Conservation (phyloP, 2,888 invertebrate genomes). For the Dicroscelio sp. region DNA sequence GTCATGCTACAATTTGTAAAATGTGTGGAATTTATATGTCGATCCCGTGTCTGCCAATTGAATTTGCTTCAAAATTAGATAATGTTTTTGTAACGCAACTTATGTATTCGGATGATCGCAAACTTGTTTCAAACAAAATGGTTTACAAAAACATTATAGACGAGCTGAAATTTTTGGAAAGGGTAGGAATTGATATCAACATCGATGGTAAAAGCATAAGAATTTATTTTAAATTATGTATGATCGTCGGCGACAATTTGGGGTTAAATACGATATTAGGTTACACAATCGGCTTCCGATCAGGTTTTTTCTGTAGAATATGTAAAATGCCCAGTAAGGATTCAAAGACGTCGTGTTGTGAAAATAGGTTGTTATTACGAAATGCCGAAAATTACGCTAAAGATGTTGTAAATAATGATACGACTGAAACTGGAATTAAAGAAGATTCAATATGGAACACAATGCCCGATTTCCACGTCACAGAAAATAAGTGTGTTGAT, state of each 20-base stretch:
- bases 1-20: too few relatives aligned
- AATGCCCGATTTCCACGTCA: conserved; percentile 38
- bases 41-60: conserved; percentile 39
- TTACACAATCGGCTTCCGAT: too few relatives aligned
- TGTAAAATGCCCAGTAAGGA: not conserved
- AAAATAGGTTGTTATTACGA: conserved; percentile 29
- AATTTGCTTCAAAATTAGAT: conserved; percentile 40
- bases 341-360: not conserved
- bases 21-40: conserved; percentile 44
- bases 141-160: conserved; percentile 35
- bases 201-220: not conserved
- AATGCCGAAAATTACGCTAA: not conserved
- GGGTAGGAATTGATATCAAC: not conserved
- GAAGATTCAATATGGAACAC: conserved; percentile 55
- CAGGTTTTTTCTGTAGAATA: conserved; percentile 46
- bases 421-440: conserved; percentile 24
- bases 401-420: not conserved
- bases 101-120: conserved; percentile 47
- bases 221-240: conserved; percentile 13
- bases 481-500: conserved; percentile 56
- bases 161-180: conserved; percentile 24
- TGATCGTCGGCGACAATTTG: too few relatives aligned
- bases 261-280: too few relatives aligned
- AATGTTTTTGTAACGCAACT: conserved; percentile 36
- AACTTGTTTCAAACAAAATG: conserved; percentile 12